Conservation (phyloP, 1,140 invertebrate genomes). For the Drosophila nigrodunni region DNA sequence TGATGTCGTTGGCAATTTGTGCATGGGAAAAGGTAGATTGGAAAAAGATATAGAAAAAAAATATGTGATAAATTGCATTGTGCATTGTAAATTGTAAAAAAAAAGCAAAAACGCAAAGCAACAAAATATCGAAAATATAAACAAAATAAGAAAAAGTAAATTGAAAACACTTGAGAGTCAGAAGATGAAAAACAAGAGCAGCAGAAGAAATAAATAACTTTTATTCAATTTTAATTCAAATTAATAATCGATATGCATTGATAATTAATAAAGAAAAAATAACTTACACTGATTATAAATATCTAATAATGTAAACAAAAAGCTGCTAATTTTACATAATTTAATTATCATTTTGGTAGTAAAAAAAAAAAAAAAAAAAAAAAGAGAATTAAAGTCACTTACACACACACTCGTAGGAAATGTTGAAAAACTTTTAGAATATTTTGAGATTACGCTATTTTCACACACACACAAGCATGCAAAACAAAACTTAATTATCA, state of each 20-base stretch:
- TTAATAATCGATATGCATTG: no score
- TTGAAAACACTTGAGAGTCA: constrained; percentile 30
- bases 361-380: constrained; percentile 40
- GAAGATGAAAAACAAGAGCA: constrained; percentile 9
- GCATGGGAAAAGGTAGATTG: constrained; percentile 39
- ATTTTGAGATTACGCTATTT: constrained; percentile 34
- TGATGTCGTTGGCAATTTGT: constrained; percentile 20
- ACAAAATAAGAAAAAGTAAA: constrained; percentile 33
- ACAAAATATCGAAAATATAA: constrained; percentile 28
- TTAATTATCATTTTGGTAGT: constrained; percentile 52
- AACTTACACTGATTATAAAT: constrained; percentile 21
- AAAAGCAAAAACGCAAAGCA: constrained; percentile 34
- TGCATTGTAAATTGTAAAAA: constrained; percentile 82
- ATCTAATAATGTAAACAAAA: constrained; percentile 35
- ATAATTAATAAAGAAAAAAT: constrained; percentile 20
- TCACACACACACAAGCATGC: constrained; percentile 19
- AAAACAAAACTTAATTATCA: constrained; percentile 39
- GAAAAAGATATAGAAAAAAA: constrained; percentile 44
- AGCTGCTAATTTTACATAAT: constrained; percentile 69
- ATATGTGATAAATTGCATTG: constrained; percentile 84
- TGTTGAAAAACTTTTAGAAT: constrained; percentile 64
- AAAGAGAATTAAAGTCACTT: constrained; percentile 27
- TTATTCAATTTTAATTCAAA: constrained; percentile 28
- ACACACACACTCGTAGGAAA: constrained; percentile 56
- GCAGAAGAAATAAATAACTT: constrained; percentile 27